A percentile compares a stretch with the other conserved stretches of the same genome.
These are phyloP conservation scores for Ptychadena robeensis DNA, from an alignment of 2,797 vertebrate genomes.

Conservation along the genomic window DNA sequence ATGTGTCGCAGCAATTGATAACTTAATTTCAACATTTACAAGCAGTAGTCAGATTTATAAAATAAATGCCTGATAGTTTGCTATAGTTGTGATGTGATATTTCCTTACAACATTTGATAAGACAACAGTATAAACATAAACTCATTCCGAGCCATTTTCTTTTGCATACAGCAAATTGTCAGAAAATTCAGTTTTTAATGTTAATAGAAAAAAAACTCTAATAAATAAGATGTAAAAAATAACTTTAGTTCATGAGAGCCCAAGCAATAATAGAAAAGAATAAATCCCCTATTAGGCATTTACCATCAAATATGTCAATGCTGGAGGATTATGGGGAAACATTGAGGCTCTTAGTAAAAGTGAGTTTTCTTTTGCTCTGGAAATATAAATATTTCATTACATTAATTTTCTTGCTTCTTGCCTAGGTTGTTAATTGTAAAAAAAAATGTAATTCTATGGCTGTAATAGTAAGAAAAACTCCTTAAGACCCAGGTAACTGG, in stretches of 20 bases:
- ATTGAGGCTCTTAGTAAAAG: constrained; percentile 11
- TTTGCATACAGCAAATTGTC: constrained; percentile 15
- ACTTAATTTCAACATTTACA: neutral
- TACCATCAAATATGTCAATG: neutral
- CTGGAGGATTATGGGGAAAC: constrained; percentile 16
- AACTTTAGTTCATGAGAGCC: constrained; percentile 9
- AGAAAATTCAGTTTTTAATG: constrained; percentile 27
- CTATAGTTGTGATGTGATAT: neutral
- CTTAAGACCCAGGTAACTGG: constrained; percentile 83
- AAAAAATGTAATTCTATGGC: constrained; percentile 62
- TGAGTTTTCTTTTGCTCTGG: constrained; percentile 14
- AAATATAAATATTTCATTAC: constrained; percentile 6
- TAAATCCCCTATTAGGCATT: neutral
- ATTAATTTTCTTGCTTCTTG: constrained; percentile 63
- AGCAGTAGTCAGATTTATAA: neutral
- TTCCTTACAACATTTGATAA: constrained; percentile 2
- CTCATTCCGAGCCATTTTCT: neutral
- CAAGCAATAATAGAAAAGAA: neutral
- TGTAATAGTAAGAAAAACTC: constrained; percentile 51
- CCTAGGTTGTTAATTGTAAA: constrained; percentile 66
- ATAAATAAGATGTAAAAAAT: constrained; percentile 54
- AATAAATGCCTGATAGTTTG: neutral
- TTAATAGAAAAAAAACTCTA: constrained; percentile 39
- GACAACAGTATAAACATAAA: constrained; percentile 29
- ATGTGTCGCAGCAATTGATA: neutral